Percentiles rank a stretch among this genome's conserved stretches.
Conservation (phyloP, 2,888 invertebrate genomes). For the Cataglyphis livida region DNA sequence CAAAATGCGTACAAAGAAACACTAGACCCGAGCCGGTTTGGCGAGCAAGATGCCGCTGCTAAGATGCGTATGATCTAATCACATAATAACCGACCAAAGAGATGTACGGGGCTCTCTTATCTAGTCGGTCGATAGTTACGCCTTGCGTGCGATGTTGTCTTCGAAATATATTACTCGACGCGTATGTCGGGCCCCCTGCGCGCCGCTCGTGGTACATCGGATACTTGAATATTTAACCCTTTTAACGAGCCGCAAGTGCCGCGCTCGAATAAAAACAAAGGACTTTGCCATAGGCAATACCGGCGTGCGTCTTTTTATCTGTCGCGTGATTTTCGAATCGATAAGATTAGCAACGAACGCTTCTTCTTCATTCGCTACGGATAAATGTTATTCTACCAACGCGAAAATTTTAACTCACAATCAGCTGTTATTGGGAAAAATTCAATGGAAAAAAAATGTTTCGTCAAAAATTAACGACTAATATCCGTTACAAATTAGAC, state of each 20-base stretch:
- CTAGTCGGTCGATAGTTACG: constrained; percentile 48
- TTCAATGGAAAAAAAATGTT: neutral
- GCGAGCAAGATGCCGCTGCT: constrained; percentile 37
- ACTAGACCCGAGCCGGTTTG: constrained; percentile 46
- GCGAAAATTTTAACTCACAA: neutral
- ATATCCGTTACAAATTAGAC: neutral
- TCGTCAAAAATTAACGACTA: constrained; percentile 9
- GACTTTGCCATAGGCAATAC: constrained; percentile 21
- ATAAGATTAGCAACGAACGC: constrained; percentile 12
- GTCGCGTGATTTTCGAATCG: constrained; percentile 6
- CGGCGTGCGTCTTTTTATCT: constrained; percentile 2
- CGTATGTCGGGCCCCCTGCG: neutral
- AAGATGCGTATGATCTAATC: constrained; percentile 52
- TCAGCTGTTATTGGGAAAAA: constrained; percentile 10
- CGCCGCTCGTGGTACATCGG: constrained; percentile 17
- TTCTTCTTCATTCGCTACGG: constrained; percentile 18
- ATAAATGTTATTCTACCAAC: constrained; percentile 14
- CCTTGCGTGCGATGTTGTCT: constrained; percentile 49
- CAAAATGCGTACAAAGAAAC: constrained; percentile 30
- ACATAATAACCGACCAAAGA: constrained; percentile 46
- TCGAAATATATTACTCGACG: constrained; percentile 34
- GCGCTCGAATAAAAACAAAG: constrained; percentile 36
- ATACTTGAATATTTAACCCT: constrained; percentile 50
- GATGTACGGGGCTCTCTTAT: constrained; percentile 41
- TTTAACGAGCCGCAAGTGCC: constrained; percentile 37